Base-by-base conservation (phyloP, 2,888 invertebrate genomes). In the Sialis lutaria region DNA sequence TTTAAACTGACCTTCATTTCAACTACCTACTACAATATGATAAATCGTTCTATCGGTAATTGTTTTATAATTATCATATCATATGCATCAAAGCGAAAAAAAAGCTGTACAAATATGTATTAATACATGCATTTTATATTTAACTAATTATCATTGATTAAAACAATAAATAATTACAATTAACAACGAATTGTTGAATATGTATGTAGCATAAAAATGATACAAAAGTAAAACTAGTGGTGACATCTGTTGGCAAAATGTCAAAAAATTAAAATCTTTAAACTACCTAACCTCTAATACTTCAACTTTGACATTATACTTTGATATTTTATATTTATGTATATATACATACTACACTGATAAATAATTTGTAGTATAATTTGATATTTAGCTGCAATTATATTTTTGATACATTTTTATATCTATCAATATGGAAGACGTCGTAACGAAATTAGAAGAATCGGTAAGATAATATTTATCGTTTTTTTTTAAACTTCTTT, bases 381-480 rank as follows among this genome's bases (percentile, higher is more conserved):
- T 12, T 10, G n/a, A 35, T 35, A 37, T 12, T 37, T 8, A 37
- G 12, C n/a, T 12, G 8, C 7, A 37, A 37, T 10, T 37, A 37
- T 37, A 10, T 37, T 37, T 37, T 37, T 10, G n/a, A 37, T 37
- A 6, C 8, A 37, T 37, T 37, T 43, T 33, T 33, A 43, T 34
- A 10, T 6, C 9, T 34, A 43, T 31, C 13, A 30, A 46, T 44
- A 62, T 64, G 62, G 63, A 64, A 49, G 57, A 59, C 50, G 60
- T 57, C 9, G 61, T 64, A 40, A 62, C 60, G 50, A 58, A 61
- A 52, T 53, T 64, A 44, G 63, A 64, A 52, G 60, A 59, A 54
- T 61, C 64, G 58, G 64, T 62, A 54, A 50, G 48, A n/a, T 48
- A 42, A 31, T 46, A 33, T 9, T 34, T 44, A 39, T 13, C 40